Evolutionary conservation across 2,888 invertebrate genomes (phyloP).

Genomic region (Phengaris alcon): DNA sequence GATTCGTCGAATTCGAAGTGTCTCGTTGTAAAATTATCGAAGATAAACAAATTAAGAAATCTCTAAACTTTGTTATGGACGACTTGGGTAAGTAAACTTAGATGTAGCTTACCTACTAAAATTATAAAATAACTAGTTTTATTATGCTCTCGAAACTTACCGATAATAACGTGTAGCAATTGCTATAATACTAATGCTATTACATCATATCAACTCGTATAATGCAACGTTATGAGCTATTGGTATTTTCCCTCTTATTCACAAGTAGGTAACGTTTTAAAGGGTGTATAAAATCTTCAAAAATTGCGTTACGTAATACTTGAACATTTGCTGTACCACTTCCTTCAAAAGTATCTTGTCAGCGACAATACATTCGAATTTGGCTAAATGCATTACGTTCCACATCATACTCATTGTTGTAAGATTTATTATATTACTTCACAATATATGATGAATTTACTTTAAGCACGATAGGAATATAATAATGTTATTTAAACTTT

Average conservation of each 20-base stretch:
- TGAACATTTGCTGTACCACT: too few species aligned
- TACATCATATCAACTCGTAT: background rate
- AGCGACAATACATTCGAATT: too few species aligned
- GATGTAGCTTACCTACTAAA: background rate
- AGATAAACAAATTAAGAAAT: background rate
- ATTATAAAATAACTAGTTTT: conserved; percentile 62
- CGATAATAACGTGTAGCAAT: conserved; percentile 56
- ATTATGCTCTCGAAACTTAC: conserved; percentile 44
- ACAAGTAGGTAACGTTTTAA: too few species aligned
- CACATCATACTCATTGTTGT: too few species aligned
- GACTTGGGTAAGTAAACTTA: conserved; percentile 69
- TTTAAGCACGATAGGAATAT: too few species aligned
- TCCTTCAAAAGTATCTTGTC: too few species aligned
- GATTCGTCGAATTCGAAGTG: background rate
- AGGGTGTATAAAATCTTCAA: too few species aligned
- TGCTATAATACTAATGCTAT: background rate
- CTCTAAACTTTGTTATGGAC: conserved; percentile 55
- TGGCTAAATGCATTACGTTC: too few species aligned
- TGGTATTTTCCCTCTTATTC: background rate
- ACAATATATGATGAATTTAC: too few species aligned
- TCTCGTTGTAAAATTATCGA: background rate
- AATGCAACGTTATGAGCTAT: background rate
- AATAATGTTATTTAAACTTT: too few species aligned
- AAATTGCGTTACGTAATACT: too few species aligned
- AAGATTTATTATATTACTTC: too few species aligned